phyloP scores from a whole-genome alignment of 2,113 vertebrate genomes.

The Lipophrys pholis region DNA sequence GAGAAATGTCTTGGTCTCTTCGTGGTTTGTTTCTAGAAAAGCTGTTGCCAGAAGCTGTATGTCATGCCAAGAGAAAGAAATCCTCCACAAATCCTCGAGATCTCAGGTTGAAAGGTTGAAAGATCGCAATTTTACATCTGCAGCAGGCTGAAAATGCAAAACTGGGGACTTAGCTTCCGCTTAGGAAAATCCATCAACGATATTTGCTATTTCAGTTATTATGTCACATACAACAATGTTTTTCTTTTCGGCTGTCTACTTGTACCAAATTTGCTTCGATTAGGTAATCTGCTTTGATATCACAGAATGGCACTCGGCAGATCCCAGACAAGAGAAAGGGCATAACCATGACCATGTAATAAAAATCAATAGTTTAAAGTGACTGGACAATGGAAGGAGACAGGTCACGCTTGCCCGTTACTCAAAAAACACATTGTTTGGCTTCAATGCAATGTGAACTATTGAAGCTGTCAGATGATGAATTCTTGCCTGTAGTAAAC shows the following conservation, averaged over 20 bases:
- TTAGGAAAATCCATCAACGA: not conserved
- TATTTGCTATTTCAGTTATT: not conserved
- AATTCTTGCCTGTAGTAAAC: not conserved
- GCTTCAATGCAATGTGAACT: slow-evolving; percentile 5
- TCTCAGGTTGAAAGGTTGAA: slow-evolving; percentile 54
- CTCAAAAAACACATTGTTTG: slow-evolving; percentile 14
- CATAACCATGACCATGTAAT: not conserved
- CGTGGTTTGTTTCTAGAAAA: slow-evolving; percentile 44
- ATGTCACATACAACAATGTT: not conserved
- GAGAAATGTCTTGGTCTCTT: slow-evolving; percentile 8
- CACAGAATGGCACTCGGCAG: not conserved
- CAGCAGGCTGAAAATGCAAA: slow-evolving; percentile 40
- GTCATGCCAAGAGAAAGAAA: slow-evolving; percentile 41
- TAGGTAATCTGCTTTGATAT: not conserved
- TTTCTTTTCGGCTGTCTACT: no score
- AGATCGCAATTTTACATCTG: slow-evolving; percentile 36
- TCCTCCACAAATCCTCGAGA: slow-evolving; percentile 49
- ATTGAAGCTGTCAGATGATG: slow-evolving; percentile 18
- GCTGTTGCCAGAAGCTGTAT: slow-evolving; percentile 38
- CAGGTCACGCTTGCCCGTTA: not conserved
- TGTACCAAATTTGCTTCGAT: no score
- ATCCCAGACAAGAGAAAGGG: not conserved
- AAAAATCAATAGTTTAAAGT: slow-evolving; percentile 27
- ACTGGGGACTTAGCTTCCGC: no score
- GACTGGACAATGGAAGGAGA: slow-evolving; percentile 8